phyloP scores from a whole-genome alignment of 2,797 vertebrate species.

The Thripadectes ignobilis region DNA sequence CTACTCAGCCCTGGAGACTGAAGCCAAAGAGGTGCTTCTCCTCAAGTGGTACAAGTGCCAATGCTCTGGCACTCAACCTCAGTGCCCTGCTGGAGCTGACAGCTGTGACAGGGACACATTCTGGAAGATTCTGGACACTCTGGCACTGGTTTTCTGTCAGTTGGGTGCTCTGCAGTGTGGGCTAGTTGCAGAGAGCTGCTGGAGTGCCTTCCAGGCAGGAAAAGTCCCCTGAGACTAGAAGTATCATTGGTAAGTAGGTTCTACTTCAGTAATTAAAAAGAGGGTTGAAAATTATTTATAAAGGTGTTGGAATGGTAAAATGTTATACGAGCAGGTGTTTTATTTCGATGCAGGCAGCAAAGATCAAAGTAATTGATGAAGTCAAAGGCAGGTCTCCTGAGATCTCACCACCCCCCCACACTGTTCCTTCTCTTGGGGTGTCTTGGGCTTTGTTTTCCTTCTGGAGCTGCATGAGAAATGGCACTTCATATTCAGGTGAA shows the following conservation, averaged over 20 bases:
- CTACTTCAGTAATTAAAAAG: neutral
- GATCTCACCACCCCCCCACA: neutral
- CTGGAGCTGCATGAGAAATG: neutral
- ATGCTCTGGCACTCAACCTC: neutral
- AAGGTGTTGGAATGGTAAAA: neutral
- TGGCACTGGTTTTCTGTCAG: neutral
- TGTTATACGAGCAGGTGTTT: neutral
- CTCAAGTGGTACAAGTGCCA: neutral
- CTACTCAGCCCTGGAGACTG: neutral
- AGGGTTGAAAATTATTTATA: neutral
- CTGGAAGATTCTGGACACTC: neutral
- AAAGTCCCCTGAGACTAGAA: neutral
- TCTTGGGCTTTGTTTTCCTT: neutral
- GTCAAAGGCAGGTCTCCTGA: neutral
- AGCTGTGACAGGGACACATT: neutral
- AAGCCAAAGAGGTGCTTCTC: neutral
- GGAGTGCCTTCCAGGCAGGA: neutral
- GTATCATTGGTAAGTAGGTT: neutral
- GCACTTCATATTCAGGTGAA: neutral
- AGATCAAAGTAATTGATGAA: neutral
- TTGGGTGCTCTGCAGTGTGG: neutral
- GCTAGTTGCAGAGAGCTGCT: neutral
- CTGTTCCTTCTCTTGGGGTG: neutral
- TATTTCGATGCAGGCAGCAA: neutral
- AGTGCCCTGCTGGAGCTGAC: neutral